These are phyloP conservation scores for Trematomus loennbergii DNA, from an alignment of 2,113 vertebrate species.

Conservation along the genomic window DNA sequence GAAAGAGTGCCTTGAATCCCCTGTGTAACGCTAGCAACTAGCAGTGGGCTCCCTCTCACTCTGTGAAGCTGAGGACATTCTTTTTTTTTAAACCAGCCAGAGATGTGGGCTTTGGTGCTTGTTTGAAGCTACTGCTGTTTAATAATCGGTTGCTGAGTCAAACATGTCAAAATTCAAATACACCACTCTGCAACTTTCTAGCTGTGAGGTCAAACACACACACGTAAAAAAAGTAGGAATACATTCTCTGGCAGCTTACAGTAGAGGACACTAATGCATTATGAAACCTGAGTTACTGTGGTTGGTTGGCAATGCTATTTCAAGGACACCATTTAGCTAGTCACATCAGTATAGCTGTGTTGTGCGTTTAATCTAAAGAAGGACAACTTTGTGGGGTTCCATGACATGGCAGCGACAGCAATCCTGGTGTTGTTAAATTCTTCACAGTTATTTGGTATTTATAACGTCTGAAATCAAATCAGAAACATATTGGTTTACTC, in stretches of 20 bases:
- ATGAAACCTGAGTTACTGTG: constrained; percentile 47
- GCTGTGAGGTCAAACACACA: constrained; percentile 14
- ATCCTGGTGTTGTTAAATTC: neutral
- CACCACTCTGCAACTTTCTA: constrained; percentile 25
- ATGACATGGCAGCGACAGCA: neutral
- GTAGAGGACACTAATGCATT: constrained; percentile 53
- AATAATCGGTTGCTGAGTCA: constrained; percentile 48
- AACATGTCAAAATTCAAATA: constrained; percentile 41
- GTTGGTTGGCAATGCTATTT: constrained; percentile 23
- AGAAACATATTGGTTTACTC: neutral
- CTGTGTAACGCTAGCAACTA: constrained; percentile 64
- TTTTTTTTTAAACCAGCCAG: constrained; percentile 32
- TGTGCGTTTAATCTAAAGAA: constrained; percentile 1
- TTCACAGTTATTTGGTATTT: neutral
- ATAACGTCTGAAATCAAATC: constrained; percentile 13
- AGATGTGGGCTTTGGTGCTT: constrained; percentile 43
- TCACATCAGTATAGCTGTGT: constrained; percentile 29
- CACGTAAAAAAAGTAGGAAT: constrained; percentile 20
- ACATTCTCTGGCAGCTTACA: constrained; percentile 15
- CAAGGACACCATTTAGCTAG: constrained; percentile 33
- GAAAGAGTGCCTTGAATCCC: constrained; percentile 74
- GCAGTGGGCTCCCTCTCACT: constrained; percentile 61
- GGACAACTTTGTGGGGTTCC: neutral
- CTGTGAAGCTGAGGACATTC: constrained; percentile 42
- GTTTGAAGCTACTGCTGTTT: constrained; percentile 57